phyloP scores from a whole-genome alignment of 2,888 invertebrate species.

The Gisinianus flammeolus region DNA sequence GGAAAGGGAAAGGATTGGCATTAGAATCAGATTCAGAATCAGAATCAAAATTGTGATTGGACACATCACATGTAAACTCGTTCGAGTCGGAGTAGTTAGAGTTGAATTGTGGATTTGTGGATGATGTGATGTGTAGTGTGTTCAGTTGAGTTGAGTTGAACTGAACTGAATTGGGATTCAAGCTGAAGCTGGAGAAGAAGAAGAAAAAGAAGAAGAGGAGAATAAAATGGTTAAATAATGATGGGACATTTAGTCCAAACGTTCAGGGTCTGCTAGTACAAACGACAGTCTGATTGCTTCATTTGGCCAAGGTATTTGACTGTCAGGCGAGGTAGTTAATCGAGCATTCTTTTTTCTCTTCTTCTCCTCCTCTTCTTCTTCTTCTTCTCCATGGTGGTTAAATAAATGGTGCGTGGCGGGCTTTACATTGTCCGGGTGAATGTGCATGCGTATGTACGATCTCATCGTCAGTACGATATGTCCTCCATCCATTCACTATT shows the following conservation, averaged over 20 bases:
- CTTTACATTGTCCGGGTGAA: conserved; percentile 27
- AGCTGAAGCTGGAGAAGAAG: background rate
- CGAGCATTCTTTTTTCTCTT: conserved; percentile 35
- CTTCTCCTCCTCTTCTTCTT: no score
- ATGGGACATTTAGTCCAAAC: conserved; percentile 31
- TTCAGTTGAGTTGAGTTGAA: background rate
- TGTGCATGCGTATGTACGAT: background rate
- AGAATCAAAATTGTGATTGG: background rate
- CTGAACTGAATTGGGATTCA: background rate
- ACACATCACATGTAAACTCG: background rate
- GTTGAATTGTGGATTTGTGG: background rate
- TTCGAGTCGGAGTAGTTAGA: background rate
- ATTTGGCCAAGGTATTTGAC: conserved; percentile 42
- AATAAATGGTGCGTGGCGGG: conserved; percentile 32
- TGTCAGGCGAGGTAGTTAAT: conserved; percentile 45
- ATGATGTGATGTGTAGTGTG: background rate
- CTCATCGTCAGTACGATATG: background rate
- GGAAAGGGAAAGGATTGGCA: no score
- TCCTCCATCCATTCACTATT: background rate
- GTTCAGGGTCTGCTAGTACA: conserved; percentile 29
- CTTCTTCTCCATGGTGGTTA: conserved; percentile 38
- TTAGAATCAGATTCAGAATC: background rate
- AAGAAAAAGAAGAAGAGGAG: background rate
- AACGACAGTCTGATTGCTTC: conserved; percentile 43
- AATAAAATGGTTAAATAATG: conserved; percentile 32